Percentiles rank a stretch among this genome's conserved stretches.
Evolutionary conservation across 2,113 vertebrate genomes (phyloP).

Genomic region (Chaenogobius annularis): DNA sequence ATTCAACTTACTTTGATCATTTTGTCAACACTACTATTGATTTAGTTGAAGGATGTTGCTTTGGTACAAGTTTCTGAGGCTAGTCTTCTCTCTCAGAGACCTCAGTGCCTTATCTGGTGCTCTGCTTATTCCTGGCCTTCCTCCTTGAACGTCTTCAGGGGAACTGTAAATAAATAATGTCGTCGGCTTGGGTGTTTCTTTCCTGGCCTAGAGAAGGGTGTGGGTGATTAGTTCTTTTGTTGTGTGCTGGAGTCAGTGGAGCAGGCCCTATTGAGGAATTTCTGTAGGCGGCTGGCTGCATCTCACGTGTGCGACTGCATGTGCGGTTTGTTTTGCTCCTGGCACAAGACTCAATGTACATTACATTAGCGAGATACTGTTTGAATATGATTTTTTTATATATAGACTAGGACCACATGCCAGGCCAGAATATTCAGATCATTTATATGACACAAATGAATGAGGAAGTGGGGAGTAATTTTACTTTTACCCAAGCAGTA

Average conservation of each 20-base stretch:
- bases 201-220: constrained; percentile 65
- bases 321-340: constrained; percentile 22
- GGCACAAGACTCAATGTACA: not conserved
- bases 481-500: not conserved
- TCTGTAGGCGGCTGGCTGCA: constrained; percentile 8
- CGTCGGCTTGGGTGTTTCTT: constrained; percentile 72
- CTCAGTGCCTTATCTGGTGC: constrained; percentile 57
- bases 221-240: constrained; percentile 46
- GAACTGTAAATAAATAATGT: constrained; percentile 75
- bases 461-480: not conserved
- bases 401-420: constrained; percentile 27
- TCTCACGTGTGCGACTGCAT: constrained; percentile 21
- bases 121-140: constrained; percentile 60
- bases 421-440: constrained; percentile 44
- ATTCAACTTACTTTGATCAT: constrained; percentile 35
- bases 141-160: constrained; percentile 57
- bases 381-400: constrained; percentile 10
- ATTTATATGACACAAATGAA: constrained; percentile 65
- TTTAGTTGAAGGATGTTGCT: constrained; percentile 17
- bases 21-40: constrained; percentile 23
- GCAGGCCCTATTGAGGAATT: constrained; percentile 25
- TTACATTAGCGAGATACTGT: constrained; percentile 12
- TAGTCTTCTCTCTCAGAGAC: constrained; percentile 35
- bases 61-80: constrained; percentile 13
- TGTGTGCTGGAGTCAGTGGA: constrained; percentile 42